Base-by-base conservation (phyloP, 2,113 vertebrate species). In the Rhea americana region DNA sequence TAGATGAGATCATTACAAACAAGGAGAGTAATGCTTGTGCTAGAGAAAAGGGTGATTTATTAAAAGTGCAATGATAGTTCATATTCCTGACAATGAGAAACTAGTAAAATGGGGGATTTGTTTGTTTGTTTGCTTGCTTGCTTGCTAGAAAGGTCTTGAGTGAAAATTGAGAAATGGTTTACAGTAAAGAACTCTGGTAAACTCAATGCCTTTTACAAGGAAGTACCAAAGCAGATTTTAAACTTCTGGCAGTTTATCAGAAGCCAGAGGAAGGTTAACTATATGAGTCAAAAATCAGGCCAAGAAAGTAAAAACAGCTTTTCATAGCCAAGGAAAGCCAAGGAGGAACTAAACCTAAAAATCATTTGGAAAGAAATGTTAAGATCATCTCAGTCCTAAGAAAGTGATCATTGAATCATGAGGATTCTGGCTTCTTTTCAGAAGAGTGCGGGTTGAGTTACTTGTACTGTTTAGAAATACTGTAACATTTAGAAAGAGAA, bases 211-310 rank as follows among this genome's bases (percentile, higher is more conserved):
- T 93, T 94, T 95, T 93, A 94, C 80, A 93, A 90, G 93, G 87
- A 96, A 93, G 51, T 93, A 94, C 89, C 85, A 94, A 91, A 95
- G 83, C 80, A 92, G 75, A 93, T 94, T 95, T 93, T 92, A 95
- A 95, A 88, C 83, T 86, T 58, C 90, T 97, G 96, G 96, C 96
- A 93, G 70, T 84, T 92, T 91, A 78, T 90, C 94, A 97, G 91
- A 91, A 96, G 58, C 59, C 85, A 91, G 85, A 81, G 80, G 58
- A 95, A 92, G 94, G 93, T 95, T 95, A 95, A 97, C 93, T 93
- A 94, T 72, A 93, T 94, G 93, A 93, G 93, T 66, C 90, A 89
- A 97, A 95, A 96, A 90, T 68, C 85, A 87, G 93, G 91, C 91
- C 91, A 95, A 97, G 93, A 96, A 96, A 96, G 91, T 93, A 65